These are phyloP conservation scores for Macrochelys suwanniensis DNA, from an alignment of 2,797 vertebrate species.

Conservation along the genomic window DNA sequence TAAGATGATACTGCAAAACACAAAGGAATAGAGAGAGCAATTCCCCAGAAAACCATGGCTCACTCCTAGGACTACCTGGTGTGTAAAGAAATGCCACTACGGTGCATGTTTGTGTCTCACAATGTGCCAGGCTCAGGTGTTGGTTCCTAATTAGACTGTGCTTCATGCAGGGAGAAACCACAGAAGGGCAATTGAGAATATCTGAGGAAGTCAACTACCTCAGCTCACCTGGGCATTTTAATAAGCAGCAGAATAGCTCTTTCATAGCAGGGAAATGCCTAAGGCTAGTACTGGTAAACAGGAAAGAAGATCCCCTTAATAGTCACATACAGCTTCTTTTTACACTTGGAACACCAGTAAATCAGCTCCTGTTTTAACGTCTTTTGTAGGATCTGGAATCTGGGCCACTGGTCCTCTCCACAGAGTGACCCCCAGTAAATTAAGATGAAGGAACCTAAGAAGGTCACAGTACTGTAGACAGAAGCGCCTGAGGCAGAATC, in stretches of 20 bases:
- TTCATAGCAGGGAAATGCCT: not conserved
- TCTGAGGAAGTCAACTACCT: not conserved
- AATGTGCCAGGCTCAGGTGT: slow-evolving; percentile 19
- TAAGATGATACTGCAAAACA: not conserved
- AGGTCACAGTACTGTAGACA: not conserved
- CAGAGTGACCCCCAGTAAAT: not conserved
- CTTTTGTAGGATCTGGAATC: slow-evolving; percentile 11
- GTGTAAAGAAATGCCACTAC: not conserved
- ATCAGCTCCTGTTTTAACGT: not conserved
- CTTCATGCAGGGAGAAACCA: not conserved
- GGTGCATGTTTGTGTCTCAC: not conserved
- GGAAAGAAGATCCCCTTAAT: not conserved
- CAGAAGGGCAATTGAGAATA: not conserved
- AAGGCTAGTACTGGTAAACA: not conserved
- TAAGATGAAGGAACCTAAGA: slow-evolving; percentile 8
- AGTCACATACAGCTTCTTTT: slow-evolving; percentile 10
- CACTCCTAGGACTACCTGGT: not conserved
- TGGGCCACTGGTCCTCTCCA: not conserved
- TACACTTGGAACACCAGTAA: not conserved
- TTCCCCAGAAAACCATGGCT: not conserved
- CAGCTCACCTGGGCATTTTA: not conserved
- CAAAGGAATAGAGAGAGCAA: not conserved
- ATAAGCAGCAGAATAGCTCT: not conserved
- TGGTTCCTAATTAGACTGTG: slow-evolving; percentile 2
- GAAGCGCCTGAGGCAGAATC: not conserved